A percentile compares a stretch with the other conserved stretches of the same genome.
These are phyloP conservation scores for Heliconius hortense DNA, from an alignment of 2,888 invertebrate species.

Conservation along the genomic window DNA sequence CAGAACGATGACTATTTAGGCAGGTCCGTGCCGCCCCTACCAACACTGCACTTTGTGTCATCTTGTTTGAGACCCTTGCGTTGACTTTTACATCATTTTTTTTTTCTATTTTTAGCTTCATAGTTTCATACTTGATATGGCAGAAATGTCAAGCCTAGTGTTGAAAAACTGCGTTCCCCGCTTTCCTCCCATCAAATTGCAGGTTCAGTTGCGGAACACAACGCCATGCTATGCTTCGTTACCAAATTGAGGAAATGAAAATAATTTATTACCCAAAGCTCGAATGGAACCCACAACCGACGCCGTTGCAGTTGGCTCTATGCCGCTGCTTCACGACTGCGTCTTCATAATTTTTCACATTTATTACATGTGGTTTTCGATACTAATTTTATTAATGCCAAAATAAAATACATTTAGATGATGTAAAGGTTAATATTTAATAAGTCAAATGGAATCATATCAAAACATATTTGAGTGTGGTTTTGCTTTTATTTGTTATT, in stretches of 20 bases:
- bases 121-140: too few relatives aligned
- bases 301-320: background rate
- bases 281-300: background rate
- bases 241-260: background rate
- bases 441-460: constrained; percentile 38
- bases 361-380: background rate
- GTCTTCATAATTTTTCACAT: constrained; percentile 35
- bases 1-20: constrained; percentile 92
- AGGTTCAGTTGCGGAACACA: too few relatives aligned
- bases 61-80: constrained; percentile 42
- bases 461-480: constrained; percentile 43
- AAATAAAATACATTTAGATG: background rate
- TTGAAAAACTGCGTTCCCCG: background rate
- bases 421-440: constrained; percentile 22
- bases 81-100: constrained; percentile 53
- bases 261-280: background rate
- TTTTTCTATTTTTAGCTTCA: background rate
- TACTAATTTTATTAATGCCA: background rate
- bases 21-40: constrained; percentile 84
- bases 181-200: background rate
- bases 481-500: constrained; percentile 19
- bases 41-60: constrained; percentile 51
- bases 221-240: background rate
- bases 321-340: background rate
- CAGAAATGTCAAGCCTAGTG: too few relatives aligned